phyloP scores from a whole-genome alignment of 2,888 invertebrate genomes.

The Willowsia nigromaculata region DNA sequence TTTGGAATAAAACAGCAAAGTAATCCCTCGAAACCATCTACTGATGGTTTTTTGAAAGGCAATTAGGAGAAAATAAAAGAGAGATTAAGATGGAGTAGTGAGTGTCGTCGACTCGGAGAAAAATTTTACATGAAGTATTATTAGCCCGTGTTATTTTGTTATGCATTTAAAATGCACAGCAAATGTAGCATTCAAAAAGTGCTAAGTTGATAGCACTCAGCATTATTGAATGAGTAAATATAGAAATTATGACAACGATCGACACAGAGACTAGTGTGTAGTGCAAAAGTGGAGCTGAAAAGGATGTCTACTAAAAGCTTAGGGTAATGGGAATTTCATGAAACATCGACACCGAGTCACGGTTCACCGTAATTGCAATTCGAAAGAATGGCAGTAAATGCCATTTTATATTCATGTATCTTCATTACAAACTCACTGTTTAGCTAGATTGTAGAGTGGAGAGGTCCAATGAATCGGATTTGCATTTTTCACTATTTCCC shows the following conservation, averaged over 20 bases:
- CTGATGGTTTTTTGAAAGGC: no score
- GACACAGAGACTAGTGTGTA: background rate
- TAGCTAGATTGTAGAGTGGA: background rate
- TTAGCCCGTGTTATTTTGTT: no score
- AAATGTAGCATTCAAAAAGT: background rate
- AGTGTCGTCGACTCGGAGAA: no score
- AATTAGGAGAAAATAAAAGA: no score
- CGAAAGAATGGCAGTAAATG: slow-evolving; percentile 6
- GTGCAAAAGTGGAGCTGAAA: background rate
- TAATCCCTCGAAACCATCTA: no score
- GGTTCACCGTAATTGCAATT: slow-evolving; percentile 16
- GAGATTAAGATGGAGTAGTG: no score
- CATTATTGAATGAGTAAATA: background rate
- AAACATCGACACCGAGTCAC: slow-evolving; percentile 22
- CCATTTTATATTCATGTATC: slow-evolving; percentile 26
- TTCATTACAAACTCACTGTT: background rate
- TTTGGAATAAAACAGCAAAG: no score
- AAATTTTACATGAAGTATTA: no score
- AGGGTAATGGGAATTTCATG: background rate
- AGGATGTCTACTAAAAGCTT: background rate
- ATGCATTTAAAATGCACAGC: background rate
- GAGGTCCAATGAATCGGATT: background rate
- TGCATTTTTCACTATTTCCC: background rate
- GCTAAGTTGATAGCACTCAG: background rate
- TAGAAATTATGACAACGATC: background rate